Evolutionary conservation across 2,888 invertebrate genomes (phyloP).

Genomic region (Cryptops parisi): DNA sequence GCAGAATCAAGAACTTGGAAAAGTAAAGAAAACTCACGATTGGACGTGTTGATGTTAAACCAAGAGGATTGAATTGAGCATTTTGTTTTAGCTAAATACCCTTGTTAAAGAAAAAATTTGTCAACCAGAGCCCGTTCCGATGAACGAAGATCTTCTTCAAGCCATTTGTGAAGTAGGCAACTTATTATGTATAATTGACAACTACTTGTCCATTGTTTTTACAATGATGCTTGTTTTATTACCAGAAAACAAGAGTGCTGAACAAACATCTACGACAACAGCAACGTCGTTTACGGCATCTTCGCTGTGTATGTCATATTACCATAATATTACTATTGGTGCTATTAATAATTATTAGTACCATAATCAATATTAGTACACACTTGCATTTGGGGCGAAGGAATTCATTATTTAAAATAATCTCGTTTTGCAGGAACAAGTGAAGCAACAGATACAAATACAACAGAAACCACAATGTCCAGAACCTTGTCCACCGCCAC

Average conservation of each 20-base stretch:
- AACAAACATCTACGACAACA: neutral
- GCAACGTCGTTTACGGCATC: neutral
- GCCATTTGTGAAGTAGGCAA: slow-evolving; percentile 3
- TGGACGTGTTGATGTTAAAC: too few relatives aligned
- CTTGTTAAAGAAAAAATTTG: slow-evolving; percentile 3
- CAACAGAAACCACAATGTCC: neutral
- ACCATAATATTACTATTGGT: too few relatives aligned
- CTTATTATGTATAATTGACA: too few relatives aligned
- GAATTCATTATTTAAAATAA: too few relatives aligned
- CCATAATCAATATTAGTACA: too few relatives aligned
- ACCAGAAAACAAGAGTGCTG: neutral
- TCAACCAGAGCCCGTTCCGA: neutral
- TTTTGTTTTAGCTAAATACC: neutral
- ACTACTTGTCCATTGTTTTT: neutral
- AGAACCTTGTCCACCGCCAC: too few relatives aligned
- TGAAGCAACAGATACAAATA: neutral
- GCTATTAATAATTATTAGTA: too few relatives aligned
- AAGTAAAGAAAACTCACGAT: neutral
- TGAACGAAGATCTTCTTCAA: neutral
- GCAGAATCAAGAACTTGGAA: slow-evolving; percentile 9
- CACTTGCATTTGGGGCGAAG: too few relatives aligned
- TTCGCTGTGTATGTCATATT: neutral
- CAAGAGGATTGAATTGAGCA: neutral
- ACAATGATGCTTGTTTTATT: neutral
- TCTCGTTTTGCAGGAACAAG: too few relatives aligned